phyloP scores from a whole-genome alignment of 2,888 invertebrate species.

The Orthonychiurus folsomi region DNA sequence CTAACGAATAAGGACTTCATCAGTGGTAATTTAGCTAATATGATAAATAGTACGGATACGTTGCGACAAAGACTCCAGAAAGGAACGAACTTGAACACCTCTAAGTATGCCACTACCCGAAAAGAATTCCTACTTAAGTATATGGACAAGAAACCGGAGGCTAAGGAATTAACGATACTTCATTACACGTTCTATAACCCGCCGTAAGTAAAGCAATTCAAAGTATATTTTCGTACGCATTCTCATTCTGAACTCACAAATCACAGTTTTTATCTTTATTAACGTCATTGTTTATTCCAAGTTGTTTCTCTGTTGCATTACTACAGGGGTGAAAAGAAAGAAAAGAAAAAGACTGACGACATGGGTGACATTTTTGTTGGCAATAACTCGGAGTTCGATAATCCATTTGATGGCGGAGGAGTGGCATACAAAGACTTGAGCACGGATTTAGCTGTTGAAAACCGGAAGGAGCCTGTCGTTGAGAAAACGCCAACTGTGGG shows the following conservation, averaged over 20 bases:
- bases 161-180: constrained; percentile 60
- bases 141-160: constrained; percentile 6
- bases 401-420: constrained; percentile 14
- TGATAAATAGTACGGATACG: constrained; percentile 3
- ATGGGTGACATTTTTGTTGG: background rate
- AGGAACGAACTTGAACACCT: constrained; percentile 3
- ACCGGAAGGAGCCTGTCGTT: too few relatives aligned
- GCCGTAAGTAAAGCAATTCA: constrained; percentile 20
- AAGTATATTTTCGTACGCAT: background rate
- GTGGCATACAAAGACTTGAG: too few relatives aligned
- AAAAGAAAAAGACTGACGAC: constrained; percentile 3
- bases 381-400: too few relatives aligned
- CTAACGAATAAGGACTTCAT: background rate
- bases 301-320: constrained; percentile 4
- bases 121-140: constrained; percentile 7
- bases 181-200: constrained; percentile 40
- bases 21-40: background rate
- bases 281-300: too few relatives aligned
- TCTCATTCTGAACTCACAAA: background rate
- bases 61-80: constrained; percentile 10
- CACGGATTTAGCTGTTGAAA: constrained; percentile 4
- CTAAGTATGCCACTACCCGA: constrained; percentile 3
- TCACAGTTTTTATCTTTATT: too few relatives aligned
- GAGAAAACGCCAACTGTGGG: constrained; percentile 21
- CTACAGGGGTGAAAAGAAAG: background rate